Evolutionary conservation across 2,797 vertebrate genomes (phyloP), one percentile per base, ranked within the genome.

Genomic region (Sebastes vulpes): DNA sequence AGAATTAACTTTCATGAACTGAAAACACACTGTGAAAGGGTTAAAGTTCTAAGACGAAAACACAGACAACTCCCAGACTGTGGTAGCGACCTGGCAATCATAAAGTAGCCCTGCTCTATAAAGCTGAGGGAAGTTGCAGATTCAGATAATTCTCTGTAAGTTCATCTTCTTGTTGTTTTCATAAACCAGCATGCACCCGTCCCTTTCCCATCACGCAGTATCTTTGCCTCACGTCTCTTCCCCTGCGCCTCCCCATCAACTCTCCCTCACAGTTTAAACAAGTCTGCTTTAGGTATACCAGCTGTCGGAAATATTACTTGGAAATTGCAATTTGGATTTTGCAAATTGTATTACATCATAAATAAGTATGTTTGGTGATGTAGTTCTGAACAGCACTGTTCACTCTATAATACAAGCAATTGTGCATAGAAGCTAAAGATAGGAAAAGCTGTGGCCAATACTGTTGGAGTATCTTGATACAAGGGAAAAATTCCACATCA

Each of bases 161-260:
- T 18, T 46, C 42, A 46, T 46, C 6, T 46, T 46, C 14, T 46
- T 46, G 2, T 18, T 7, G 14, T 46, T 46, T 2, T 46, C 38
- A 46, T 0, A 42, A 0, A 42, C 38, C 2, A 0, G 38, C 6
- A 46, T 7, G 14, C 14, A 46, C 38, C 38, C 0, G 38, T 18
- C 38, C 38, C 6, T 46, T n/a, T 46, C 42, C 42, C 42, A 46
- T 46, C 16, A 46, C 16, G 16, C 42, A 46, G 3, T 46, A 46
- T 46, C 42, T 46, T 46, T 46, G 16, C 16, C 42, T 46, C 42
- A 18, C 6, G 16, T 46, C 42, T 46, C 42, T 46, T 46, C 42
- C 42, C 16, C 16, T 8, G 16, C 16, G 16, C 42, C 16, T 46
- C 16, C 0, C 42, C 16, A 18, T 46, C 3, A n/a, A 0, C 42